Conservation (phyloP, 1,140 invertebrate genomes). For the Tribolium madens region DNA sequence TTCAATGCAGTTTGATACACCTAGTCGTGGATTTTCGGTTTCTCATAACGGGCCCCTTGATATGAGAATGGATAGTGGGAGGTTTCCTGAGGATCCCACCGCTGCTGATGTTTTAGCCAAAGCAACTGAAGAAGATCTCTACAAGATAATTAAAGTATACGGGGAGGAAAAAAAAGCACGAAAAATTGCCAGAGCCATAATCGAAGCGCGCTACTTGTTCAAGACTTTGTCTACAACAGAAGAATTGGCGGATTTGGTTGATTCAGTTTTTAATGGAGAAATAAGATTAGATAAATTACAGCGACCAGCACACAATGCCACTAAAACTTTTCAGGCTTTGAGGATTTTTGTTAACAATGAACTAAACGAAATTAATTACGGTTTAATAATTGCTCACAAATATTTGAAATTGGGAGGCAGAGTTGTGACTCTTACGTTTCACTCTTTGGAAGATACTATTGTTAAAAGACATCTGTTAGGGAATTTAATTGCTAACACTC, state of each 20-base stretch:
- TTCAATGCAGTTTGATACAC: constrained; percentile 92
- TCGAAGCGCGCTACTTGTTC: constrained; percentile 88
- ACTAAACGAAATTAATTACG: constrained; percentile 95
- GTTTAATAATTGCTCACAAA: constrained; percentile 80
- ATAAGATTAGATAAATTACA: constrained; percentile 77
- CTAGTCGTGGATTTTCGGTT: constrained; percentile 87
- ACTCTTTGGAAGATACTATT: constrained; percentile 95
- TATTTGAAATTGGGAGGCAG: constrained; percentile 83
- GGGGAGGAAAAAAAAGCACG: constrained; percentile 91
- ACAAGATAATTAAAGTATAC: constrained; percentile 87
- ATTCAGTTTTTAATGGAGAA: constrained; percentile 73
- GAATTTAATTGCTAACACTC: constrained; percentile 76
- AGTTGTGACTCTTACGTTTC: constrained; percentile 88
- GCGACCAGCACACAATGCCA: constrained; percentile 84
- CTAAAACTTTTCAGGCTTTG: constrained; percentile 94
- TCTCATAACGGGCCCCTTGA: constrained; percentile 89
- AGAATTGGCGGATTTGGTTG: constrained; percentile 85
- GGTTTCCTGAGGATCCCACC: constrained; percentile 78
- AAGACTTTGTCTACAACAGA: constrained; percentile 84
- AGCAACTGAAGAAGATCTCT: constrained; percentile 82
- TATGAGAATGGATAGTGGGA: constrained; percentile 93
- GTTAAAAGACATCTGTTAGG: constrained; percentile 90
- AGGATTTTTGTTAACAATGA: constrained; percentile 98
- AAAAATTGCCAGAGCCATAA: constrained; percentile 88
- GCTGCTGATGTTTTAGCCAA: constrained; percentile 88